A percentile compares a stretch with the other conserved stretches of the same genome.
These are phyloP conservation scores for Hirudinaria manillensis DNA, from an alignment of 2,888 invertebrate species.

Conservation along the genomic window DNA sequence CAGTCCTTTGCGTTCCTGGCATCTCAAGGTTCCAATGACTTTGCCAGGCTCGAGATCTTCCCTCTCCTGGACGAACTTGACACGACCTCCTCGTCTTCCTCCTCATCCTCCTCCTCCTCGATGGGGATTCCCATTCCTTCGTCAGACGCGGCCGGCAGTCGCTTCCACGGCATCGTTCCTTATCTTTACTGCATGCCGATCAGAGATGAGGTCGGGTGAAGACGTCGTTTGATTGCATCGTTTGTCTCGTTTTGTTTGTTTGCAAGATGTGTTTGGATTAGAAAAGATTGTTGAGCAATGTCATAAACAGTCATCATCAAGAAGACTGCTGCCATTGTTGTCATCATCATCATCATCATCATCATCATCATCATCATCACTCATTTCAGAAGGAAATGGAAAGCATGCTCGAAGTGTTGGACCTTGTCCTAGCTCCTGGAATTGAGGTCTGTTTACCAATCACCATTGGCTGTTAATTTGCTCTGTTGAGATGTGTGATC, in stretches of 20 bases:
- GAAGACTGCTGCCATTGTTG: too few relatives aligned
- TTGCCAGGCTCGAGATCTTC: background rate
- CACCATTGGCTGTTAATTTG: background rate
- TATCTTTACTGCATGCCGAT: background rate
- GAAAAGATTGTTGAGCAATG: too few relatives aligned
- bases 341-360: too few relatives aligned
- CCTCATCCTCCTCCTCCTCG: background rate
- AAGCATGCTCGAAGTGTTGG: conserved; percentile 2
- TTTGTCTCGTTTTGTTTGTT: too few relatives aligned
- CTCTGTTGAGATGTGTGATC: background rate
- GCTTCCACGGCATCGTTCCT: background rate
- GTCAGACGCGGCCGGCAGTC: background rate
- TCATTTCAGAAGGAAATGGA: background rate
- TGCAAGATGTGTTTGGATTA: too few relatives aligned
- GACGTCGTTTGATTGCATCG: too few relatives aligned
- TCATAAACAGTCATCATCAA: too few relatives aligned
- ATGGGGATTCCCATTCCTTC: background rate
- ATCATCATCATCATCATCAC: background rate
- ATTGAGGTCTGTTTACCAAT: background rate
- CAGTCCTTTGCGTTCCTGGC: background rate
- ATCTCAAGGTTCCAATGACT: background rate
- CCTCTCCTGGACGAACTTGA: background rate
- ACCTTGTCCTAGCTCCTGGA: background rate
- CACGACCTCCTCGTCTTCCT: background rate
- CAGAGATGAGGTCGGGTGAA: background rate